Percentiles rank a stretch among this genome's conserved stretches.
phyloP scores from a whole-genome alignment of 2,113 vertebrate species.

The Pogonocichla stellata region DNA sequence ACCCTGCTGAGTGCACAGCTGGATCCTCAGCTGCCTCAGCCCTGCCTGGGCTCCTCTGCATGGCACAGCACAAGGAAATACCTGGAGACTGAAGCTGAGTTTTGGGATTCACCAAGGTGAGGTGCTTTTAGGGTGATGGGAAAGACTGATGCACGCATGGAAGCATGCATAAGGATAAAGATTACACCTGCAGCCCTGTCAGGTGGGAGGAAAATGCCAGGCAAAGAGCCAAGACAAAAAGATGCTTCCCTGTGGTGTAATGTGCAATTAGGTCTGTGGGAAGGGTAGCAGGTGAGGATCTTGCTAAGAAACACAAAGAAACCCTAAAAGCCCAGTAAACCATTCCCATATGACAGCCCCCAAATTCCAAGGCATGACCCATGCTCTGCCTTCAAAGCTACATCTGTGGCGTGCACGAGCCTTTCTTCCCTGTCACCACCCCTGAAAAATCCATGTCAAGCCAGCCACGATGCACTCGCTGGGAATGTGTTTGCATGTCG shows the following conservation, averaged over 20 bases:
- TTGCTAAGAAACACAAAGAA: not conserved
- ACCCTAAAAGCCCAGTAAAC: not conserved
- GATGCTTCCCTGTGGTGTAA: not conserved
- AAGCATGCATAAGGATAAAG: not conserved
- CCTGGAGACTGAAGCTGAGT: not conserved
- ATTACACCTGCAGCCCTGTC: not conserved
- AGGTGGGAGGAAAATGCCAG: not conserved
- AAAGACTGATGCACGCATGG: not conserved
- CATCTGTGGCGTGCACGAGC: not conserved
- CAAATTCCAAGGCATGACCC: not conserved
- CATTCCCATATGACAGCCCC: not conserved
- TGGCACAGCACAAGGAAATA: not conserved
- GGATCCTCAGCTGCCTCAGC: not conserved
- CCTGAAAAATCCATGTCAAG: not conserved
- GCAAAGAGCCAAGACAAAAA: not conserved
- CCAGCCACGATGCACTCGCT: accelerated
- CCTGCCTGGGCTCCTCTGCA: not conserved
- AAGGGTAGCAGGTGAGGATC: not conserved
- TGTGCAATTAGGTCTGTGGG: not conserved
- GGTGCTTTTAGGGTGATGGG: not conserved
- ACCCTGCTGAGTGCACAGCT: not conserved
- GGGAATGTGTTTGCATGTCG: not conserved
- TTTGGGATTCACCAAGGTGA: not conserved
- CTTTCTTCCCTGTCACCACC: not conserved
- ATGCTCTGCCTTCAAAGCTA: not conserved